Percentiles rank a stretch among this genome's conserved stretches.
phyloP scores from a whole-genome alignment of 2,888 invertebrate species.

The Trimorus sp. region DNA sequence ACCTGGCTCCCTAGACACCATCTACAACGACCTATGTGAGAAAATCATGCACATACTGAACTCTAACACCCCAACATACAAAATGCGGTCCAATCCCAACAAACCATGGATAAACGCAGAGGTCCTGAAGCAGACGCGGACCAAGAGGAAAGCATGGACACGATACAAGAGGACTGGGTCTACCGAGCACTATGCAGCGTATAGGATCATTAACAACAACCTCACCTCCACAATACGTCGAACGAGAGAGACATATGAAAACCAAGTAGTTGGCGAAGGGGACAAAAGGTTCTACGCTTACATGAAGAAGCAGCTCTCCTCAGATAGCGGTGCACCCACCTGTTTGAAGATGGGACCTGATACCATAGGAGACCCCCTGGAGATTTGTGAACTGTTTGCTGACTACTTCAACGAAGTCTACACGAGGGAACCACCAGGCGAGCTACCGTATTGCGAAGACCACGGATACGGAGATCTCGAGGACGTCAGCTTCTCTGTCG shows the following conservation, averaged over 20 bases:
- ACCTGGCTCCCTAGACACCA: not conserved
- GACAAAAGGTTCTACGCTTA: not conserved
- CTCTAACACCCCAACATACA: not conserved
- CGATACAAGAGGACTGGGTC: not conserved
- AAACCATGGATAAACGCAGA: not conserved
- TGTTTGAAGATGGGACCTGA: too few relatives aligned
- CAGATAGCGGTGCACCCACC: too few relatives aligned
- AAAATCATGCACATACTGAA: not conserved
- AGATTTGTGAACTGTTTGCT: too few relatives aligned
- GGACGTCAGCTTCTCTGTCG: too few relatives aligned
- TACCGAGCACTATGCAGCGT: not conserved
- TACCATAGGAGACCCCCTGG: too few relatives aligned
- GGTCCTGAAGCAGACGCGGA: not conserved
- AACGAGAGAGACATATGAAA: not conserved
- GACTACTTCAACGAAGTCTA: too few relatives aligned
- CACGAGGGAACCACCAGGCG: too few relatives aligned
- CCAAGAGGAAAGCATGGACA: not conserved
- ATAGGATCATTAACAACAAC: not conserved
- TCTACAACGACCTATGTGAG: not conserved
- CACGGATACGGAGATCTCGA: too few relatives aligned
- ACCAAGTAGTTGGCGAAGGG: not conserved
- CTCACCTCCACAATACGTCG: not conserved
- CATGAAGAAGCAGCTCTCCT: too few relatives aligned
- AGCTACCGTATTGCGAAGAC: too few relatives aligned
- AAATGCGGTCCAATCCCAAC: not conserved